Evolutionary conservation across 2,888 invertebrate genomes (phyloP), one percentile per base, ranked within the genome.

Genomic region (Ferrisia virgata): DNA sequence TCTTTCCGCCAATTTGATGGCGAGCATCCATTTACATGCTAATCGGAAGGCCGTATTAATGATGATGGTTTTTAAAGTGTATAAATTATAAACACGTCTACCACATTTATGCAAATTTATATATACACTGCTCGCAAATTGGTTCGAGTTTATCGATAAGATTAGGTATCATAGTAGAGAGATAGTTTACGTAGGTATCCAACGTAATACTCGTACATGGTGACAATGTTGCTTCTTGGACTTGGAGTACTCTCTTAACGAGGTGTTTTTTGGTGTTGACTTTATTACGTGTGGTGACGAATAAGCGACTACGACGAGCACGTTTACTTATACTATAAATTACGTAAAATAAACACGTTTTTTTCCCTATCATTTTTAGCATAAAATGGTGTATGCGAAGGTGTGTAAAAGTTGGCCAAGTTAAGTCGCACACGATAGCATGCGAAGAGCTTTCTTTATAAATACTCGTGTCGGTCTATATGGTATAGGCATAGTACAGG

Each of bases 21-120:
- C 72, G 33, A 13, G 33, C 72, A 72, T 72, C 33, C 72, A 33
- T 72, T 72, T 72, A 28, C 72, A 72, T 72, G 72, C n/a, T 72
- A 72, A 72, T 72, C 72, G 72, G 72, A 64, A 64, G 58, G 58
- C 58, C 58, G 58, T 64, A 47, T 47, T 47, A 64, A 64, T 64
- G 58, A 64, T 64, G 58, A 28, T 64, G 58, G 58, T 64, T 64
- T 64, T 64, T 64, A 64, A n/a, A 28, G 25, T 28, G 58, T 64
- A 64, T 64, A 64, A 64, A 64, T 64, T 64, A 64, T 64, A 64
- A 64, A 64, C 58, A 64, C 58, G 58, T 64, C 58, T 64, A 28
- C 58, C 11, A 28, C 28, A 13, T 28, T 1, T 64, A 64, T 64
- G 58, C 58, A 64, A 64, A 64, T 64, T 64, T n/a, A n/a, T n/a